phyloP scores from a whole-genome alignment of 1,140 invertebrate species.

The Conopomorpha cramerella region DNA sequence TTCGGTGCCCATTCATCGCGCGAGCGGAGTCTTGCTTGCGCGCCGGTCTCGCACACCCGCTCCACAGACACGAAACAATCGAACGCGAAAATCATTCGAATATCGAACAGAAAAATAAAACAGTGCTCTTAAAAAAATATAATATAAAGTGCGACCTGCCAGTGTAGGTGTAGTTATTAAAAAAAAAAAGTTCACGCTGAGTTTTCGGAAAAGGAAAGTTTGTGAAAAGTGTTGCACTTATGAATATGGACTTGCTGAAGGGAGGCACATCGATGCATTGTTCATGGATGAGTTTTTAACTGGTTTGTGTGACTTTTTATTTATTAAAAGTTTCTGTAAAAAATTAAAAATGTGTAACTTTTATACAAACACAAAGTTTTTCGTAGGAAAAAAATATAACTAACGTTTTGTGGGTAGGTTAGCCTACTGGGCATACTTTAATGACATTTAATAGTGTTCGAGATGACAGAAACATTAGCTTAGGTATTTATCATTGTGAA shows the following conservation, averaged over 20 bases:
- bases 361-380: too few relatives aligned
- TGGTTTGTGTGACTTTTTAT: constrained; percentile 39
- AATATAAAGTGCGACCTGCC: constrained; percentile 18
- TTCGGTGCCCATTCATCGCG: constrained; percentile 51
- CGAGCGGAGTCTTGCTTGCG: constrained; percentile 39
- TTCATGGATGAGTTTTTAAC: constrained; percentile 60
- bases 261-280: constrained; percentile 52
- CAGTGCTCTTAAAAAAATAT: neutral
- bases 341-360: neutral
- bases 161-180: constrained; percentile 18
- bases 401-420: too few relatives aligned
- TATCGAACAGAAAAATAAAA: neutral
- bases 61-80: constrained; percentile 30
- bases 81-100: constrained; percentile 8
- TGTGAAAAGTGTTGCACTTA: too few relatives aligned
- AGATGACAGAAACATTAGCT: too few relatives aligned
- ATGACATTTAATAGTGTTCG: too few relatives aligned
- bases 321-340: constrained; percentile 9
- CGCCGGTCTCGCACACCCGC: constrained; percentile 37
- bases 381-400: too few relatives aligned
- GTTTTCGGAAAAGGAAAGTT: constrained; percentile 20
- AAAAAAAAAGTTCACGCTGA: too few relatives aligned
- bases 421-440: too few relatives aligned
- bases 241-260: constrained; percentile 53
- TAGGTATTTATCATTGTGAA: too few relatives aligned